Evolutionary conservation across 2,113 vertebrate species (phyloP).

Genomic region (Antigone vipio): DNA sequence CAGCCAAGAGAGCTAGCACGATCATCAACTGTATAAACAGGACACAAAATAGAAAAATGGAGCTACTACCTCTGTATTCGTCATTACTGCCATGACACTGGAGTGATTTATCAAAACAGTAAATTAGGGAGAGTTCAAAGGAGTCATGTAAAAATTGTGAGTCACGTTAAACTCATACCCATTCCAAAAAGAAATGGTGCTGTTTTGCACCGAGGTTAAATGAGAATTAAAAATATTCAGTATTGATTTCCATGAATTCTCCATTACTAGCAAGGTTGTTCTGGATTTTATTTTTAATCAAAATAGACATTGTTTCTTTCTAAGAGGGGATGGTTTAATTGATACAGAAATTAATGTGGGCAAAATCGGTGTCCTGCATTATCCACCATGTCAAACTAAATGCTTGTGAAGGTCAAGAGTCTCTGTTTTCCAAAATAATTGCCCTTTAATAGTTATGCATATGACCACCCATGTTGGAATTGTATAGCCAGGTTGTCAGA

Average conservation of each 20-base stretch:
- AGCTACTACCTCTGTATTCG: background rate
- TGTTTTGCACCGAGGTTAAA: background rate
- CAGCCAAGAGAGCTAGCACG: background rate
- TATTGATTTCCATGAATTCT: background rate
- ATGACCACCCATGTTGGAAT: background rate
- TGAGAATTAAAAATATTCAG: background rate
- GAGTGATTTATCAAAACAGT: background rate
- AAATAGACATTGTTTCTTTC: background rate
- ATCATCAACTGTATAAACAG: background rate
- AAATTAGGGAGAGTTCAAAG: background rate
- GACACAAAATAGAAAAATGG: background rate
- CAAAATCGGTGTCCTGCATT: background rate
- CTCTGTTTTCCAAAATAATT: background rate
- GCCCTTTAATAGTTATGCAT: background rate
- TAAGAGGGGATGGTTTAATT: background rate
- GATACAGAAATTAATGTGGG: background rate
- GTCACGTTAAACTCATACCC: background rate
- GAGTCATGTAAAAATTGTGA: background rate
- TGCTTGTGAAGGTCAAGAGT: background rate
- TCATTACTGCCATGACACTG: background rate
- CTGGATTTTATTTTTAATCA: background rate
- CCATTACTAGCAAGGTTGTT: background rate
- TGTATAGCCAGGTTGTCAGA: background rate
- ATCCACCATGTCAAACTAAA: background rate
- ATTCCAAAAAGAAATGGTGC: background rate